Percentiles rank a stretch among this genome's conserved stretches.
Conservation (phyloP, 2,888 invertebrate genomes). For the Drosophila meridiana region DNA sequence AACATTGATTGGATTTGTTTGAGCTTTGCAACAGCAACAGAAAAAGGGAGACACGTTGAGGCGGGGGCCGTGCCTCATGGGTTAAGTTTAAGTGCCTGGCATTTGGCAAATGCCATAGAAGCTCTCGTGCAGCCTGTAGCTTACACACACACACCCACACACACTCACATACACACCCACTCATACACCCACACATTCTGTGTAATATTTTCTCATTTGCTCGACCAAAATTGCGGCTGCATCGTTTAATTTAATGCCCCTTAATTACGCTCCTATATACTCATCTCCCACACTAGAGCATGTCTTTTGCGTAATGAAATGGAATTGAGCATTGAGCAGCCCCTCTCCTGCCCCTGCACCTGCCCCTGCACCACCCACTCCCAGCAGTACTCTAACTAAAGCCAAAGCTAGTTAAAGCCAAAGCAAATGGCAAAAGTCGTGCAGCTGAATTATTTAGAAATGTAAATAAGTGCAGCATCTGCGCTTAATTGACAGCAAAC, state of each 20-base stretch:
- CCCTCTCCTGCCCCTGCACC: neutral
- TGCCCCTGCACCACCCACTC: neutral
- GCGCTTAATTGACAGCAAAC: slow-evolving; percentile 5
- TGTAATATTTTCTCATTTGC: slow-evolving; percentile 67
- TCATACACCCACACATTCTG: slow-evolving; percentile 9
- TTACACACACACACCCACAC: slow-evolving; percentile 15
- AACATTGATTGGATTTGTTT: slow-evolving; percentile 79
- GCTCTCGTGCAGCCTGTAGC: slow-evolving; percentile 20
- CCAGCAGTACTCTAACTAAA: neutral
- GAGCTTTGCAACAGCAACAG: slow-evolving; percentile 48
- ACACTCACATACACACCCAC: slow-evolving; percentile 16
- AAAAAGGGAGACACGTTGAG: neutral
- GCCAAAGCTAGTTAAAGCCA: slow-evolving; percentile 3
- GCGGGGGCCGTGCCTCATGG: slow-evolving; percentile 3
- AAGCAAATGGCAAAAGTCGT: neutral
- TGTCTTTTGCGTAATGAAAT: slow-evolving; percentile 31
- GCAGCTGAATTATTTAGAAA: slow-evolving; percentile 8
- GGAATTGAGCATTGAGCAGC: slow-evolving; percentile 25
- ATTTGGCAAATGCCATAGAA: slow-evolving; percentile 70
- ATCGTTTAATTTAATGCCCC: slow-evolving; percentile 58
- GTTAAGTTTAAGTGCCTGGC: slow-evolving; percentile 66
- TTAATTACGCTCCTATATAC: slow-evolving; percentile 45
- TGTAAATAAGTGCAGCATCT: slow-evolving; percentile 1
- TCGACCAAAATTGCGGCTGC: slow-evolving; percentile 61
- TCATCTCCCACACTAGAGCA: slow-evolving; percentile 9